These are phyloP conservation scores for Hydropsyche tenuis DNA, from an alignment of 1,140 invertebrate species.

Conservation along the genomic window DNA sequence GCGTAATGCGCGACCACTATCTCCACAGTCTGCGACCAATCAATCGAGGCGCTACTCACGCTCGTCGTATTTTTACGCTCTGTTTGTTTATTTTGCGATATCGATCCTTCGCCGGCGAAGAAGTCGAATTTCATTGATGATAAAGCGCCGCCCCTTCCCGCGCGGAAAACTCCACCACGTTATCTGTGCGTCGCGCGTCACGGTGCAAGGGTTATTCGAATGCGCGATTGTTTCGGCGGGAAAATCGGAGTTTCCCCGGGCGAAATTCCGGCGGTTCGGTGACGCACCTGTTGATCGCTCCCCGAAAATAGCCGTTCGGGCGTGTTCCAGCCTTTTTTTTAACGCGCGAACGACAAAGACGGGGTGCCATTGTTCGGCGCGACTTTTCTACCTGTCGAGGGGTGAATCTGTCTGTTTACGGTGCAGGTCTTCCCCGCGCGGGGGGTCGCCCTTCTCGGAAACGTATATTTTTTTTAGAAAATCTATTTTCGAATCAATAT, in stretches of 20 bases:
- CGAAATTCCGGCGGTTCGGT: too few species aligned
- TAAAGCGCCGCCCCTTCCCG: background rate
- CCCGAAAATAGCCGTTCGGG: slow-evolving; percentile 1
- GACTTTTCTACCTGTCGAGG: background rate
- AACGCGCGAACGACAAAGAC: too few species aligned
- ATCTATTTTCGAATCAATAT: too few species aligned
- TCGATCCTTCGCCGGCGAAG: background rate
- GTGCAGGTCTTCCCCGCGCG: too few species aligned
- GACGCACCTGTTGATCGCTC: slow-evolving; percentile 8
- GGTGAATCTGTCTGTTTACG: too few species aligned
- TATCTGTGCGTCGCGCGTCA: background rate
- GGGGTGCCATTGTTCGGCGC: slow-evolving; percentile 16
- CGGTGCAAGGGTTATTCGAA: slow-evolving; percentile 17
- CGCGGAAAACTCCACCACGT: background rate
- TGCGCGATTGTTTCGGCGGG: background rate
- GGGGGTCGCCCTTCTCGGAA: too few species aligned
- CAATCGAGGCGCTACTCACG: background rate
- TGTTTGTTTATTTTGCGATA: background rate
- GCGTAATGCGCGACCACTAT: background rate
- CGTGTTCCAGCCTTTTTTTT: slow-evolving; percentile 1
- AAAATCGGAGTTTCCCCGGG: background rate
- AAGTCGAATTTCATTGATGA: background rate
- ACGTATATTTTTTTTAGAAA: too few species aligned
- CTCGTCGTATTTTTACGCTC: background rate
- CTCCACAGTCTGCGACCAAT: background rate